Evolutionary conservation across 2,113 vertebrate genomes (phyloP).

Genomic region (Mesocricetus auratus): DNA sequence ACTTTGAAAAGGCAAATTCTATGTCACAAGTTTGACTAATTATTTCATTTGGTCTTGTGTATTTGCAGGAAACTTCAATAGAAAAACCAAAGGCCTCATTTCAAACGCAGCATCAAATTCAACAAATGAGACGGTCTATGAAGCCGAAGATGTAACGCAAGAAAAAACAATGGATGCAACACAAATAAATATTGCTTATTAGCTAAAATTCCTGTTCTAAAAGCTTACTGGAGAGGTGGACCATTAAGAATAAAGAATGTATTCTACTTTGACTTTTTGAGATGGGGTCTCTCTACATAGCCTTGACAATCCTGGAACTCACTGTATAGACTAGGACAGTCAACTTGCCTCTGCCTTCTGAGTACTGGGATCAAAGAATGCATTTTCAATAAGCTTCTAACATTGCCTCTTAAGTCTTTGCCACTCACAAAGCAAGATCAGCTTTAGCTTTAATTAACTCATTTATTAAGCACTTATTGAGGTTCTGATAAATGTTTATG

Average conservation of each 20-base stretch:
- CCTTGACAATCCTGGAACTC: neutral
- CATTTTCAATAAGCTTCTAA: conserved; percentile 50
- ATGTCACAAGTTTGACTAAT: conserved; percentile 8
- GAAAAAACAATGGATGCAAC: conserved; percentile 63
- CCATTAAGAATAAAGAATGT: conserved; percentile 58
- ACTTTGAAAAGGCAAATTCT: conserved; percentile 36
- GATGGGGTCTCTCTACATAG: neutral
- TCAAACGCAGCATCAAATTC: conserved; percentile 70
- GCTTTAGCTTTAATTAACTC: neutral
- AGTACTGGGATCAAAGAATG: neutral
- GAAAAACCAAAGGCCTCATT: conserved; percentile 54
- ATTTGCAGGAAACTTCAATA: conserved; percentile 66
- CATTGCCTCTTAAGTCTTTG: conserved; percentile 22
- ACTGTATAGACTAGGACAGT: neutral
- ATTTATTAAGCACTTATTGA: conserved; percentile 63
- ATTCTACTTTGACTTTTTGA: neutral
- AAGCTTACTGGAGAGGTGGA: conserved; percentile 32
- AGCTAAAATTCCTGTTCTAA: conserved; percentile 54
- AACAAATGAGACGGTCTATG: conserved; percentile 67
- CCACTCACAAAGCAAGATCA: conserved; percentile 50
- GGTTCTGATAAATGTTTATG: conserved; percentile 34
- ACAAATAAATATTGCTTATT: conserved; percentile 49
- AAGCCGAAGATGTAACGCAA: conserved; percentile 66
- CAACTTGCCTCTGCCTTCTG: neutral
- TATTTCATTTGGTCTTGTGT: conserved; percentile 61